A percentile compares a stretch with the other conserved stretches of the same genome.
phyloP scores from a whole-genome alignment of 2,113 vertebrate species.

The Lepisosteus osseus region DNA sequence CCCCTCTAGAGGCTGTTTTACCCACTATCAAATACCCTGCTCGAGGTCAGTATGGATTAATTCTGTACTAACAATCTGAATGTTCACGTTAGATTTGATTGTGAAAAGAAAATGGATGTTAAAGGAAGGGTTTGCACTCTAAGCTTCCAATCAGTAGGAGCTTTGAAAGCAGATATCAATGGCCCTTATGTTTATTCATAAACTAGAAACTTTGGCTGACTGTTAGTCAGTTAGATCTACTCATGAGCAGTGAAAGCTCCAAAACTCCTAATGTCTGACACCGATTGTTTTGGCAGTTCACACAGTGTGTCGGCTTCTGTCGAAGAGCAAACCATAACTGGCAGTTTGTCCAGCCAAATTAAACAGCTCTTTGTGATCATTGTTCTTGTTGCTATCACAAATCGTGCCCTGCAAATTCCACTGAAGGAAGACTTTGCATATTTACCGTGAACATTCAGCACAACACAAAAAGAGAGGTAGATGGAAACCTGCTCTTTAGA shows the following conservation, averaged over 20 bases:
- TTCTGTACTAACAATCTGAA: conserved; percentile 10
- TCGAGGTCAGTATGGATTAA: conserved; percentile 76
- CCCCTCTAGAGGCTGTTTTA: conserved; percentile 75
- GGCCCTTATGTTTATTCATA: conserved; percentile 1
- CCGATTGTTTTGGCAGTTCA: too few species aligned
- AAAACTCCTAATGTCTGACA: too few species aligned
- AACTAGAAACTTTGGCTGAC: neutral
- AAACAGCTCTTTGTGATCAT: neutral
- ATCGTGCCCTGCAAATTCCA: too few species aligned
- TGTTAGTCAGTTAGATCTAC: too few species aligned
- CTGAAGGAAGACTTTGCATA: neutral
- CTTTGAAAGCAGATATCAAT: neutral
- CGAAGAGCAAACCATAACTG: too few species aligned
- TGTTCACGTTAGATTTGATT: conserved; percentile 8
- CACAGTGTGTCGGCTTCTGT: too few species aligned
- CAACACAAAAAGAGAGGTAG: neutral
- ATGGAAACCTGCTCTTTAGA: neutral
- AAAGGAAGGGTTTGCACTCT: neutral
- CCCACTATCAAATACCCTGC: conserved; percentile 75
- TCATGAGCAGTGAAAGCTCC: too few species aligned
- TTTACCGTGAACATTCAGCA: conserved; percentile 12
- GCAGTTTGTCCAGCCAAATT: too few species aligned
- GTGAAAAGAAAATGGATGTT: neutral
- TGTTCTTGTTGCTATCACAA: neutral
- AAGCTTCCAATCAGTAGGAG: conserved; percentile 5